phyloP scores from a whole-genome alignment of 2,888 invertebrate species.

The Andrena dorsata region DNA sequence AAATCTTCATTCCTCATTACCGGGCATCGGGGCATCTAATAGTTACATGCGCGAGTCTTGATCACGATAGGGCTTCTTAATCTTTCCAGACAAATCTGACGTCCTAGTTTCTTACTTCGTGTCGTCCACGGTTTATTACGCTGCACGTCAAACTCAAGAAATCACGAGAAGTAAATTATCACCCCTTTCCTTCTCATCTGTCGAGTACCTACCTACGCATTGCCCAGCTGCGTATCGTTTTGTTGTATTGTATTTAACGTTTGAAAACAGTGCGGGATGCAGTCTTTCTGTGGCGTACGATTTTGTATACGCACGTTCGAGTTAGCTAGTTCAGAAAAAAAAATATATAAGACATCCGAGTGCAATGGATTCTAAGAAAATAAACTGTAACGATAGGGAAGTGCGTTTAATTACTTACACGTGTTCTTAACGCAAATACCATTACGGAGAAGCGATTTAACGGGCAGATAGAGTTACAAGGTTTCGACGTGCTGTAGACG shows the following conservation, averaged over 20 bases:
- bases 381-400: not conserved
- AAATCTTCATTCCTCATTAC: slow-evolving; percentile 58
- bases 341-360: too few species aligned
- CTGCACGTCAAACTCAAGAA: slow-evolving; percentile 9
- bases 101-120: slow-evolving; percentile 72
- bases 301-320: too few species aligned
- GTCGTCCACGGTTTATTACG: slow-evolving; percentile 29
- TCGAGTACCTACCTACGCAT: not conserved
- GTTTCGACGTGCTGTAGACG: not conserved
- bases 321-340: too few species aligned
- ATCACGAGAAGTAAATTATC: slow-evolving; percentile 28
- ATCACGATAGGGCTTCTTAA: slow-evolving; percentile 80
- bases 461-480: too few species aligned
- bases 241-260: too few species aligned
- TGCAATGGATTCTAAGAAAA: too few species aligned
- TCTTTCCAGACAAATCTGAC: slow-evolving; percentile 76
- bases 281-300: too few species aligned
- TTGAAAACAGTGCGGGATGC: too few species aligned
- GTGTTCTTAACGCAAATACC: not conserved
- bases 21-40: slow-evolving; percentile 69
- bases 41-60: slow-evolving; percentile 69
- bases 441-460: not conserved
- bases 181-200: not conserved
- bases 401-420: not conserved
- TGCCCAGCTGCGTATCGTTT: too few species aligned